Conservation (phyloP, 2,888 invertebrate species). For the Caenorhabditis angaria region DNA sequence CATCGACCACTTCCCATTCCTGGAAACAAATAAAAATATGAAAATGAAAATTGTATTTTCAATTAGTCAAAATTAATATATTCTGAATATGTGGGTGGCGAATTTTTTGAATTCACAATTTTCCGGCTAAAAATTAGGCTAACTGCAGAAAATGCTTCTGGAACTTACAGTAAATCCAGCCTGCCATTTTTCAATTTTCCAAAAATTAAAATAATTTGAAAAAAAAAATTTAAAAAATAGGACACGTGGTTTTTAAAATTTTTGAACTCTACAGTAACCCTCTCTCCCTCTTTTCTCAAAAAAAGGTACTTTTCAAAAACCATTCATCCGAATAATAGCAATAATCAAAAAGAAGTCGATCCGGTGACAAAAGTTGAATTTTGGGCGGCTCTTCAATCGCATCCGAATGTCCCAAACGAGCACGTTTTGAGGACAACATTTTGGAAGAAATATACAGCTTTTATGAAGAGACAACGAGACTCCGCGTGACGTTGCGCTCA, state of each 20-base stretch:
- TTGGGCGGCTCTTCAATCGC: not conserved
- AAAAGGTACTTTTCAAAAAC: not conserved
- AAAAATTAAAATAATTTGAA: not conserved
- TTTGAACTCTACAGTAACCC: too few species aligned
- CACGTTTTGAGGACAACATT: not conserved
- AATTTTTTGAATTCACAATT: too few species aligned
- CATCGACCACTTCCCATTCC: constrained; percentile 47
- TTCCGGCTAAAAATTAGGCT: too few species aligned
- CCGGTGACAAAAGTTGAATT: not conserved
- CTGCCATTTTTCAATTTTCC: too few species aligned
- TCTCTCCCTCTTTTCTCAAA: not conserved
- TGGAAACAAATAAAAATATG: constrained; percentile 16
- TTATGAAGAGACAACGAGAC: not conserved
- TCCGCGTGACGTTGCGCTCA: too few species aligned
- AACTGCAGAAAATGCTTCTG: too few species aligned
- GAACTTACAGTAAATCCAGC: too few species aligned
- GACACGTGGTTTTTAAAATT: too few species aligned
- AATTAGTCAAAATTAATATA: too few species aligned
- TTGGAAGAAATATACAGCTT: not conserved
- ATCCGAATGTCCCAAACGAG: not conserved
- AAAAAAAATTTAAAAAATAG: too few species aligned
- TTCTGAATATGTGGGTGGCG: too few species aligned
- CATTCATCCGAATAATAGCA: not conserved
- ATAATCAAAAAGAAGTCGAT: constrained; percentile 2
- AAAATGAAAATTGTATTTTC: too few species aligned